Base-by-base conservation (phyloP, 2,888 invertebrate genomes). In the Dryococelus australis region DNA sequence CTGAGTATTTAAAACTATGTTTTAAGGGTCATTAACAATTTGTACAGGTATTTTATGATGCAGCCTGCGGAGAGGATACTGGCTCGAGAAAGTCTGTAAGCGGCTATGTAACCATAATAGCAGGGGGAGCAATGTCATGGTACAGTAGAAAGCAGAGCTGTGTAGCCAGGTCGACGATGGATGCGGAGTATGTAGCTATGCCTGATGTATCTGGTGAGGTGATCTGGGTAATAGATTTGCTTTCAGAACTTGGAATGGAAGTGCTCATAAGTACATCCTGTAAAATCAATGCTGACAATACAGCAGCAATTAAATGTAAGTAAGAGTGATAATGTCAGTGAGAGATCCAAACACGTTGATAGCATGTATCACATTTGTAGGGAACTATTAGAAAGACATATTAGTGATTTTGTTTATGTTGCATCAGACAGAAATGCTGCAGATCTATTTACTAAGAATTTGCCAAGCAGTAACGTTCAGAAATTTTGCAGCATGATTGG, bases 161-260 rank as follows among this genome's bases (percentile, higher is more conserved):
- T n/a, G 90, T 91, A 90, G n/a, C n/a, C n/a, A n/a, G n/a, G n/a
- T n/a, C n/a, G n/a, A n/a, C n/a, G n/a, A n/a, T n/a, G n/a, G n/a
- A 91, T 88, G 90, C 90, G 8, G 90, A 91, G 88, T 91, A 91
- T 89, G 90, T 91, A 90, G 90, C 90, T 86, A 65, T 90, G 84
- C 86, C 90, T 12, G 90, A 91, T 47, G 90, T 89, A 35, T 83
- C 89, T 53, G 90, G 89, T 87, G 90, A 91, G 84, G 89, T 89
- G 51, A 88, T 89, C n/a, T n/a, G 43, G 85, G n/a, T 65, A 89
- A 35, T 51, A 81, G 84, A 87, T 89, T 89, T 79, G 88, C 84
- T 88, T 87, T 88, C 24, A n/a, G n/a, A n/a, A n/a, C n/a, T n/a
- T n/a, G n/a, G n/a, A n/a, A n/a, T n/a, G n/a, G n/a, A n/a, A n/a